Evolutionary conservation across 2,797 vertebrate species (phyloP), one percentile per base, ranked within the genome.

Genomic region (Gorsachius magnificus): DNA sequence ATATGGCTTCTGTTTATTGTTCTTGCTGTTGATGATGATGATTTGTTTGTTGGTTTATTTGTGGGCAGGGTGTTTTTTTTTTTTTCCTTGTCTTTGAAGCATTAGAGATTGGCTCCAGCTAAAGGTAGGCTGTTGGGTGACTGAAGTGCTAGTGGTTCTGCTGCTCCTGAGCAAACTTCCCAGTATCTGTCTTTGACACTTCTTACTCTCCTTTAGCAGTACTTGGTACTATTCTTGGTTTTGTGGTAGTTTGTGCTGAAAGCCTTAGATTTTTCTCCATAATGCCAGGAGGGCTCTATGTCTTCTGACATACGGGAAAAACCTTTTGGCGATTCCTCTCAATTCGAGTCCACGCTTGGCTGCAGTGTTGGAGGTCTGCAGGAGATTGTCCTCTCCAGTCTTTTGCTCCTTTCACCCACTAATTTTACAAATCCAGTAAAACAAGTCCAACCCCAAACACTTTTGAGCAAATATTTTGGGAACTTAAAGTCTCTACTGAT

Each of bases 301-400:
- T 68, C 41, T 75, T 84, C 36, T n/a, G 1, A 38, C 3, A 41
- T 3, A 3, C 20, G 20, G 29, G n/a, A 45, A 38, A 74, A 80
- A 74, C 18, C 36, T 63, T 35, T 28, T n/a, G 10, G 4, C 33
- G 13, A 35, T 87, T 74, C 33, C 26, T 86, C 29, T 82, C 0
- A 0, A 29, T 35, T 46, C 15, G 4, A 80, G 29, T 31, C 51
- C 2, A 1, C 10, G 13, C 16, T 76, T 83, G 26, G 10, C 28
- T 90, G 57, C 16, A 4, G n/a, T 11, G 6, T 66, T 61, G 76
- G 38, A 83, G 13, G 28, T 78, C 82, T 31, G 7, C 45, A 82
- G 50, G 12, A 82, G 20, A n/a, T 53, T 45, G 14, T 72, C 36
- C 15, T 61, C 36, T 85, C 7, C 28, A 22, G 6, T 36, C 11